These are phyloP conservation scores for Platorchestia sp. DNA, from an alignment of 1,140 invertebrate species.

Conservation along the genomic window DNA sequence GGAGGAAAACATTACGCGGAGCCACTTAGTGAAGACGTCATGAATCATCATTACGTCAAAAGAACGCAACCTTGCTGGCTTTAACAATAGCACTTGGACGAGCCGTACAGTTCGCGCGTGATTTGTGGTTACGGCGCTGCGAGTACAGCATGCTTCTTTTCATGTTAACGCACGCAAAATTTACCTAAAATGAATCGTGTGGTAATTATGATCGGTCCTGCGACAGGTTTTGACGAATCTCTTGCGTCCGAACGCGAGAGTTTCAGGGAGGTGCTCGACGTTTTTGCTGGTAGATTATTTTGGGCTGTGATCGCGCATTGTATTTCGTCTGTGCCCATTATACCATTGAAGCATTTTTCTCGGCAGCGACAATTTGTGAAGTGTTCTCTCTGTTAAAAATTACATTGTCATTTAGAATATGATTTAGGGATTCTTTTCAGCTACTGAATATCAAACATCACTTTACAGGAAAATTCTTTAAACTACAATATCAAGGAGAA, in stretches of 20 bases:
- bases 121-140: not conserved
- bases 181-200: slow-evolving; percentile 22
- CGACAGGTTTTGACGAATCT: slow-evolving; percentile 5
- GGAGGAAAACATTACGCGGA: not conserved
- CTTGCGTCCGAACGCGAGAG: not conserved
- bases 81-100: not conserved
- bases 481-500: not conserved
- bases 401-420: not conserved
- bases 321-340: not conserved
- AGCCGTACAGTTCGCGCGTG: not conserved
- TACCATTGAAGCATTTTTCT: not conserved
- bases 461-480: not conserved
- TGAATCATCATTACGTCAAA: not conserved
- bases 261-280: not conserved
- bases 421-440: not conserved
- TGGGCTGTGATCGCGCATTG: not conserved
- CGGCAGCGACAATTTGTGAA: not conserved
- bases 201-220: slow-evolving; percentile 8
- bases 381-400: not conserved
- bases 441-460: too few relatives aligned
- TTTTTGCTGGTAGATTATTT: not conserved
- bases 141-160: not conserved
- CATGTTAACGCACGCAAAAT: slow-evolving; percentile 1
- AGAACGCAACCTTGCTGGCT: not conserved
- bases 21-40: not conserved